Evolutionary conservation across 2,797 vertebrate genomes (phyloP), one percentile per base, ranked within the genome.

Genomic region (Malurus leucopterus): DNA sequence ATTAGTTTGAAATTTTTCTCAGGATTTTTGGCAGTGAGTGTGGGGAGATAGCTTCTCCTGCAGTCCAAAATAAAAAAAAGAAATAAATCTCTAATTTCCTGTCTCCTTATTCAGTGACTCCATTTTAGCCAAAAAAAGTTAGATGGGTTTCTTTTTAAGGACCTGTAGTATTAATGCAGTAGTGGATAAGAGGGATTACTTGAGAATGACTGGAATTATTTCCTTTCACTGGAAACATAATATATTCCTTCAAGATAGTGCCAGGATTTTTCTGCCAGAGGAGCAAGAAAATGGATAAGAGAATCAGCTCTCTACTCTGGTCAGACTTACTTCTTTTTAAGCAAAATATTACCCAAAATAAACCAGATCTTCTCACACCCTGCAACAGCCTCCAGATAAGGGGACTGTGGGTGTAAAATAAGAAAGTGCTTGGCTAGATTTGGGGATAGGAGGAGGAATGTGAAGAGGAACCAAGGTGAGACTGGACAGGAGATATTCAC

Each of bases 1-100:
- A 89, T 90, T 90, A 89, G 75, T 78, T 61, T 81, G 40, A 80
- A 63, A 15, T 67, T 93, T 92, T 93, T 84, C 76, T 86, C 69
- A 82, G 26, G 47, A 62, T 27, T 90, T 82, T 47, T 86, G 78
- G 50, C 54, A 90, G 40, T n/a, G 32, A 62, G 50, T 34, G 43
- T 71, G 58, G 86, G 21, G 65, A 83, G 41, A 86, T 17, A 53
- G 30, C 13, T 62, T 74, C 78, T 73, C 54, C 43, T 34, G 69
- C 68, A 84, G 90, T 51, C 32, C 30, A 76, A 84, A 85, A n/a
- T 18, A 10, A 69, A 64, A 58, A 58, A 40, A 54, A 57, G 12
- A 69, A 76, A 27, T 3, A 61, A 29, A 22, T n/a, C 34, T 40
- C 76, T 34, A 40, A 71, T 93, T 90, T 89, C 73, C 55, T 84